Evolutionary conservation across 2,888 invertebrate species (phyloP).

Genomic region (Molorchus minor): DNA sequence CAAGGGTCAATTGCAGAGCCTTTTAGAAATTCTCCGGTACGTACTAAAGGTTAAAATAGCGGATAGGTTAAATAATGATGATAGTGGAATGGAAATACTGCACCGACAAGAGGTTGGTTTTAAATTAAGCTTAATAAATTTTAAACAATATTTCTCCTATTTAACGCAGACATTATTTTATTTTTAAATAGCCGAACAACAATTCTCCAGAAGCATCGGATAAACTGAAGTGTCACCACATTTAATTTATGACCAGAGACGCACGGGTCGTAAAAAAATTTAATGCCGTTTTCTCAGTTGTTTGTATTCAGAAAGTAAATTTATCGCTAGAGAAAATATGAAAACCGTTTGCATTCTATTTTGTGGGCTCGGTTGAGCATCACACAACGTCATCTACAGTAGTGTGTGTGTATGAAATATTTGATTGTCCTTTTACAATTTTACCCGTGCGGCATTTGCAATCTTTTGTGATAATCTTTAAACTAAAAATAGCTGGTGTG

Average conservation of each 20-base stretch:
- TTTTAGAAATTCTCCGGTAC: too few species aligned
- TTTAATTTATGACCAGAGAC: constrained; percentile 45
- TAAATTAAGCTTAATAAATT: too few species aligned
- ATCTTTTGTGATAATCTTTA: constrained; percentile 27
- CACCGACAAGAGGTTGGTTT: too few species aligned
- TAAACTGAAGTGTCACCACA: constrained; percentile 44
- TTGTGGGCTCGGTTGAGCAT: constrained; percentile 40
- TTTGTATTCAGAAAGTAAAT: constrained; percentile 50
- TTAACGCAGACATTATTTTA: constrained; percentile 24
- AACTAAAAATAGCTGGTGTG: constrained; percentile 14
- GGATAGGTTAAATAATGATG: too few species aligned
- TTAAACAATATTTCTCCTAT: too few species aligned
- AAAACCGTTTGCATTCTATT: constrained; percentile 47
- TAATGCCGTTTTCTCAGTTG: constrained; percentile 49
- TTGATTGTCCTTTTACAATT: constrained; percentile 36
- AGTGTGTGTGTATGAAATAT: constrained; percentile 42
- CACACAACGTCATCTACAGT: constrained; percentile 42
- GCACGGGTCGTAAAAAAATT: constrained; percentile 47
- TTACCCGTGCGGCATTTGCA: constrained; percentile 29
- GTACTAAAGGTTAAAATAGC: too few species aligned
- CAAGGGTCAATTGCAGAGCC: too few species aligned
- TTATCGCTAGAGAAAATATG: constrained; percentile 46
- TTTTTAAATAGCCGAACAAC: constrained; percentile 37
- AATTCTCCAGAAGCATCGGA: constrained; percentile 40
- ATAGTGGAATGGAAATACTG: too few species aligned